A percentile compares a stretch with the other conserved stretches of the same genome.
Evolutionary conservation across 2,888 invertebrate genomes (phyloP).

Genomic region (Seira musarum): DNA sequence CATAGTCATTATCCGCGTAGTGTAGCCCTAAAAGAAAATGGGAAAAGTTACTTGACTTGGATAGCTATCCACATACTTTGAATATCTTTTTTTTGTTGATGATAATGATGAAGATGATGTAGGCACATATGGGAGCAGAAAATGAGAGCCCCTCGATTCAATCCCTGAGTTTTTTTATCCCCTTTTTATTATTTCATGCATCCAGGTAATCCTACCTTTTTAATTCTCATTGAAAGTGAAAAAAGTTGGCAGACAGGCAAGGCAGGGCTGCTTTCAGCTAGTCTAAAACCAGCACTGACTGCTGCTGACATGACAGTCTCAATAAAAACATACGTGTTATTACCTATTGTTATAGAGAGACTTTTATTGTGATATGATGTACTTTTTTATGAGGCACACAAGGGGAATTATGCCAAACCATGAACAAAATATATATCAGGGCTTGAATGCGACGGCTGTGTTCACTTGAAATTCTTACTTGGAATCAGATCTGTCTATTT

Average conservation of each 20-base stretch:
- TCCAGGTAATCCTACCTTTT: conserved; percentile 41
- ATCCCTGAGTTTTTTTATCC: conserved; percentile 48
- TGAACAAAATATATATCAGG: conserved; percentile 56
- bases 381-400: conserved; percentile 19
- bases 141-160: conserved; percentile 59
- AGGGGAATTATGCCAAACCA: conserved; percentile 59
- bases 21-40: not conserved
- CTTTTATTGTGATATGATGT: not conserved
- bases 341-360: not conserved
- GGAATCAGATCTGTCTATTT: conserved; percentile 7
- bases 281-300: conserved; percentile 19
- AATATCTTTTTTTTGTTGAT: no score
- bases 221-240: conserved; percentile 5
- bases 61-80: not conserved
- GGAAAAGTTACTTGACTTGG: not conserved
- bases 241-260: conserved; percentile 40
- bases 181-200: conserved; percentile 2
- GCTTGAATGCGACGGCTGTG: conserved; percentile 47
- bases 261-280: conserved; percentile 35
- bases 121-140: conserved; percentile 14
- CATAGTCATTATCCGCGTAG: not conserved
- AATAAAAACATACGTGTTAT: conserved; percentile 6
- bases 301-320: conserved; percentile 17
- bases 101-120: not conserved
- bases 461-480: conserved; percentile 29